Percentiles rank a stretch among this genome's conserved stretches.
Evolutionary conservation across 2,888 invertebrate species (phyloP).

Genomic region (Agriotes lineatus): DNA sequence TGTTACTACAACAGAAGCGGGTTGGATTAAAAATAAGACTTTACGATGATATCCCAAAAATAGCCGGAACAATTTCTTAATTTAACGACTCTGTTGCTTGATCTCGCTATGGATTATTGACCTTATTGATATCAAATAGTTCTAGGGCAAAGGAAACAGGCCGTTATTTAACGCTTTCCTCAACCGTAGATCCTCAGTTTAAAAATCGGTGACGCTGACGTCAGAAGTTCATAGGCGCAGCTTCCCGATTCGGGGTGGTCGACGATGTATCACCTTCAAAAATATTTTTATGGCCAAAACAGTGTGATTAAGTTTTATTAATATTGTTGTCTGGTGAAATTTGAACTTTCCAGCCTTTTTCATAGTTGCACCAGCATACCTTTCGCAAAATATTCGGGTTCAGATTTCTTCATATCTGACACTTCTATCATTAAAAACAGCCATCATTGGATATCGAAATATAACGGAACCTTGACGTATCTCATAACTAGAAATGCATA

Average conservation of each 20-base stretch:
- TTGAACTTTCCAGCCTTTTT: no score
- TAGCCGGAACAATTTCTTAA: slow-evolving; percentile 6
- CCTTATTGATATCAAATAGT: slow-evolving; percentile 1
- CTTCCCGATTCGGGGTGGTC: background rate
- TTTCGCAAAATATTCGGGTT: no score
- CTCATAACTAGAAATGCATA: no score
- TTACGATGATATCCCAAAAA: slow-evolving; percentile 1
- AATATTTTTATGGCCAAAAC: no score
- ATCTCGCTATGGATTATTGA: slow-evolving; percentile 16
- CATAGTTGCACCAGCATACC: no score
- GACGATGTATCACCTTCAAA: background rate
- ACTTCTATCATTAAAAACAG: no score
- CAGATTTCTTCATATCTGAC: no score
- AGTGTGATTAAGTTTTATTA: no score
- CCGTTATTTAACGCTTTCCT: background rate
- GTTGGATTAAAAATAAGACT: slow-evolving; percentile 4
- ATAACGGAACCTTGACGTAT: no score
- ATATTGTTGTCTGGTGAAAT: no score
- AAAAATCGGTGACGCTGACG: background rate
- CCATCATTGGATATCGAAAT: no score
- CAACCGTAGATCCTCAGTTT: background rate
- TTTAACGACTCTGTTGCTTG: background rate
- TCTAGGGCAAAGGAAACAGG: background rate
- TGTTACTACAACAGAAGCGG: slow-evolving; percentile 2
- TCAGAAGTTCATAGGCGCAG: no score